These are phyloP conservation scores for Oreonectes daqikongensis DNA, from an alignment of 2,797 vertebrate genomes.

Conservation along the genomic window DNA sequence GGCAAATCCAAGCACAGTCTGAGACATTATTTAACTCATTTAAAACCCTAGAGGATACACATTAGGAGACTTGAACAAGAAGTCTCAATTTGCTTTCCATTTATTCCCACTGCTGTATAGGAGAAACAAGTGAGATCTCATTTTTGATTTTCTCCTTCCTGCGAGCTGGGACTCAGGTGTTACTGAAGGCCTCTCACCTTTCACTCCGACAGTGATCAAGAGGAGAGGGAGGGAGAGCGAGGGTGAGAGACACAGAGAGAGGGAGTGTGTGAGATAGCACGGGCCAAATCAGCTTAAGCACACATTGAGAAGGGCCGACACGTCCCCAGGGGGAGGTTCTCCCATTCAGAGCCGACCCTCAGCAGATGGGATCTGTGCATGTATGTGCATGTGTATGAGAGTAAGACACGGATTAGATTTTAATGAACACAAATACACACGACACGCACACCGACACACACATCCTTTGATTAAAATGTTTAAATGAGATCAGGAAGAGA, in stretches of 20 bases:
- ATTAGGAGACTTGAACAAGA: not conserved
- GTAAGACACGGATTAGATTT: slow-evolving; percentile 67
- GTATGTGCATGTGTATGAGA: slow-evolving; percentile 40
- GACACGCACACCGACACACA: not conserved
- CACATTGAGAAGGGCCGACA: slow-evolving; percentile 66
- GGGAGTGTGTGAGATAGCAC: slow-evolving; percentile 30
- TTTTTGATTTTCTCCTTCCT: slow-evolving; percentile 30
- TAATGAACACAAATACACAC: slow-evolving; percentile 73
- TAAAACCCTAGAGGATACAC: not conserved
- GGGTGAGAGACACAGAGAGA: slow-evolving; percentile 56
- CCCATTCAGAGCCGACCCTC: slow-evolving; percentile 68
- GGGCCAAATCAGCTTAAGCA: slow-evolving; percentile 70
- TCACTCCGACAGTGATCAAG: slow-evolving; percentile 54
- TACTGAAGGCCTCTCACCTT: slow-evolving; percentile 38
- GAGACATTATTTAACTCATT: too few relatives aligned
- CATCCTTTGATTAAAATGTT: slow-evolving; percentile 55
- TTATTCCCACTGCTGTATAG: not conserved
- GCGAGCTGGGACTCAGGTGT: slow-evolving; percentile 59
- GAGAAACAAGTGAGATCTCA: slow-evolving; percentile 34
- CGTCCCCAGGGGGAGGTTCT: slow-evolving; percentile 65
- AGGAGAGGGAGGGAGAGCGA: slow-evolving; percentile 65
- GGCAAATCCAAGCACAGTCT: too few relatives aligned
- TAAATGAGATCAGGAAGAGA: slow-evolving; percentile 26
- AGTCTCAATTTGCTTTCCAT: not conserved
- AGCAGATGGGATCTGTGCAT: slow-evolving; percentile 75